Evolutionary conservation across 2,888 invertebrate species (phyloP).

Genomic region (Papilio elwesi): DNA sequence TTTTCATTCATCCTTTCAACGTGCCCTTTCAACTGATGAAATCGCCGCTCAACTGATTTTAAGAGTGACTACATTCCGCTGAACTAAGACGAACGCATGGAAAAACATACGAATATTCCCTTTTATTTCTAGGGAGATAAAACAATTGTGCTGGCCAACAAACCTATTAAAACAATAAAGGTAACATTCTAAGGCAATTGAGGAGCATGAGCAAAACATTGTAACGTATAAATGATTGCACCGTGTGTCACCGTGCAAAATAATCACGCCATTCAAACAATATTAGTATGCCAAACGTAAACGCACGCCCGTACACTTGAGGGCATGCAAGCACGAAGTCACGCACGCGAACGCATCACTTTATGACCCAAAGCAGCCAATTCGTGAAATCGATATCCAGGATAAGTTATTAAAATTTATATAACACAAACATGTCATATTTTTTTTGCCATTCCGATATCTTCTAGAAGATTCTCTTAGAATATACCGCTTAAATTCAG

Average conservation of each 20-base stretch:
- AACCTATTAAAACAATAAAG: conserved; percentile 35
- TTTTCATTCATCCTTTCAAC: no score
- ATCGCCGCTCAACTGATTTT: conserved; percentile 1
- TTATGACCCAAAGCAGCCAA: conserved; percentile 31
- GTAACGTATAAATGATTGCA: conserved; percentile 35
- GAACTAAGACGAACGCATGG: not conserved
- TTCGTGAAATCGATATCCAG: conserved; percentile 35
- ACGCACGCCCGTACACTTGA: conserved; percentile 27
- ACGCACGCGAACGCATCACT: conserved; percentile 38
- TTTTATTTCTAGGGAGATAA: conserved; percentile 1
- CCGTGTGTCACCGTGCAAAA: conserved; percentile 38
- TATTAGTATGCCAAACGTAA: conserved; percentile 37
- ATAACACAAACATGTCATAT: not conserved
- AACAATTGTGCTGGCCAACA: conserved; percentile 15
- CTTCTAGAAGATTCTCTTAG: not conserved
- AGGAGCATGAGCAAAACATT: conserved; percentile 26
- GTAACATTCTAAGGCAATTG: conserved; percentile 37
- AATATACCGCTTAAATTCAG: not conserved
- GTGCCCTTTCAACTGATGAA: no score
- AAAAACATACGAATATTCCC: not conserved
- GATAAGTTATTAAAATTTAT: conserved; percentile 16
- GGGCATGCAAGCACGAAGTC: conserved; percentile 36
- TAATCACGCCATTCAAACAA: conserved; percentile 28
- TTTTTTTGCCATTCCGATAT: not conserved
- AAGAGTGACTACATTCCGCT: not conserved